Conservation (phyloP, 2,888 invertebrate species). For the Fragum fragum region DNA sequence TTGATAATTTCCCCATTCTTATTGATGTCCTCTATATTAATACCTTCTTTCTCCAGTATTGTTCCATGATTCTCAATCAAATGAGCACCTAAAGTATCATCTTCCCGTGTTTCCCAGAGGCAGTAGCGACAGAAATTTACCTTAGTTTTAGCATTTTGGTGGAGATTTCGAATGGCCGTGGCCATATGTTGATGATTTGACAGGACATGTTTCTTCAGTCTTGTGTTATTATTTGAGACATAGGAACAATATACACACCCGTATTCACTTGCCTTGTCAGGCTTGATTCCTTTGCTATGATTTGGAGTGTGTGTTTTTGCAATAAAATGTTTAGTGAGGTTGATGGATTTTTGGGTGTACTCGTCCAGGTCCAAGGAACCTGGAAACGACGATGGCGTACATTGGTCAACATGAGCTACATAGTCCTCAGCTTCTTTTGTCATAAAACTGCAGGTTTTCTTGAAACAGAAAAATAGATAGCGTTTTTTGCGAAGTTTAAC, state of each 20-base stretch:
- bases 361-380: slow-evolving; percentile 60
- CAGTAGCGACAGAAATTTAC: slow-evolving; percentile 75
- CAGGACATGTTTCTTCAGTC: slow-evolving; percentile 75
- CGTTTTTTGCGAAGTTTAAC: slow-evolving; percentile 69
- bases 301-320: slow-evolving; percentile 60
- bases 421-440: slow-evolving; percentile 72
- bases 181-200: slow-evolving; percentile 63
- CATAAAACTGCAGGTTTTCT: slow-evolving; percentile 74
- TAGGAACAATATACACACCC: slow-evolving; percentile 74
- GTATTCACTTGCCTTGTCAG: slow-evolving; percentile 67
- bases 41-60: neutral
- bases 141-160: slow-evolving; percentile 53
- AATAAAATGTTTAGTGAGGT: slow-evolving; percentile 66
- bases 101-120: slow-evolving; percentile 71
- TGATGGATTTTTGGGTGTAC: slow-evolving; percentile 64
- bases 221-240: slow-evolving; percentile 69
- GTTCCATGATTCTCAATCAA: slow-evolving; percentile 55
- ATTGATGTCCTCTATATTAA: neutral
- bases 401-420: slow-evolving; percentile 73
- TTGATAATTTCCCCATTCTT: neutral
- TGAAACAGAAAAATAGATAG: slow-evolving; percentile 77
- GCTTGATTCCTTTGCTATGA: slow-evolving; percentile 53
- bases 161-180: slow-evolving; percentile 67
- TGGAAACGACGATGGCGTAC: slow-evolving; percentile 71
- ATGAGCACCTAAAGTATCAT: slow-evolving; percentile 64